phyloP scores from a whole-genome alignment of 2,797 vertebrate genomes.

The Hemitrygon akajei region DNA sequence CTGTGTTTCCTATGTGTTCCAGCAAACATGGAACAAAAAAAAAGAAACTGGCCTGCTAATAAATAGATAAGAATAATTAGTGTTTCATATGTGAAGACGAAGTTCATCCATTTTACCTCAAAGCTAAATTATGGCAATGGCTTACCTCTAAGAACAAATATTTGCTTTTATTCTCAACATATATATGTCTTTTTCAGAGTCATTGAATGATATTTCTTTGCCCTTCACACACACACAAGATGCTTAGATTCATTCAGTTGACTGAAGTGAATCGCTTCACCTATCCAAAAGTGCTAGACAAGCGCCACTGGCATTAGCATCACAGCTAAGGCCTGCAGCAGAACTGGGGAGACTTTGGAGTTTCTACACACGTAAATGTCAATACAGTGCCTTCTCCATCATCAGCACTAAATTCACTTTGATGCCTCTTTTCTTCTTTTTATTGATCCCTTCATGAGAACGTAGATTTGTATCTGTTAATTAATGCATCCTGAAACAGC shows the following conservation, averaged over 20 bases:
- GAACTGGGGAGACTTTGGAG: constrained; percentile 66
- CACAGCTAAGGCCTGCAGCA: constrained; percentile 49
- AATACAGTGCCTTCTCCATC: constrained; percentile 94
- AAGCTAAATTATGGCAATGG: constrained; percentile 22
- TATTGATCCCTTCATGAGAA: constrained; percentile 99
- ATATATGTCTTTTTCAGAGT: constrained; percentile 70
- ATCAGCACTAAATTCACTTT: constrained; percentile 99
- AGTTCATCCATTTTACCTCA: neutral
- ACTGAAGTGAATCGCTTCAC: constrained; percentile 66
- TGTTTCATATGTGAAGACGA: neutral
- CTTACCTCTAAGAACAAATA: constrained; percentile 62
- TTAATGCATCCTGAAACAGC: constrained; percentile 99
- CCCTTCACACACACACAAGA: constrained; percentile 67
- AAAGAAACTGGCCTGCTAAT: neutral
- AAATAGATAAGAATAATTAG: neutral
- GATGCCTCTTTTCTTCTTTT: constrained; percentile 99
- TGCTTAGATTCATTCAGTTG: constrained; percentile 70
- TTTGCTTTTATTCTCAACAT: constrained; percentile 68
- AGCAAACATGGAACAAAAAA: neutral
- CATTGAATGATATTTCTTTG: constrained; percentile 70
- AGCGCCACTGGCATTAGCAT: constrained; percentile 53
- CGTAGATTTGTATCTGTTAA: constrained; percentile 99
- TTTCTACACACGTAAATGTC: constrained; percentile 79
- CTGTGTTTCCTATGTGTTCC: neutral
- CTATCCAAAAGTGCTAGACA: constrained; percentile 50